Percentiles rank a stretch among this genome's conserved stretches.
phyloP scores from a whole-genome alignment of 2,113 vertebrate genomes.

The Gallinago undulata region DNA sequence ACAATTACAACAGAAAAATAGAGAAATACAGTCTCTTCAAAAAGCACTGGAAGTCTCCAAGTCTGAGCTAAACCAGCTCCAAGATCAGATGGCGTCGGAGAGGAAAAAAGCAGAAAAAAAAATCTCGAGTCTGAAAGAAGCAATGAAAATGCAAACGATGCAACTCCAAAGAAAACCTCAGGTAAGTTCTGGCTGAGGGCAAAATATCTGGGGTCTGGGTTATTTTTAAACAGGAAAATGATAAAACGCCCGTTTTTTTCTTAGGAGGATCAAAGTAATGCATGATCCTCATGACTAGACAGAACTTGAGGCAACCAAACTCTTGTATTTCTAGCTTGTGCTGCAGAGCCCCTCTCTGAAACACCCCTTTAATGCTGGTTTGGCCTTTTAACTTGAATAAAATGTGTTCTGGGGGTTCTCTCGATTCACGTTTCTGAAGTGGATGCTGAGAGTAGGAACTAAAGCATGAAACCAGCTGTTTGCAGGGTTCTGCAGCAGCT shows the following conservation, averaged over 20 bases:
- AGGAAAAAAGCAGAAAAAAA: conserved; percentile 72
- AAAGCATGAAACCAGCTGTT: conserved; percentile 33
- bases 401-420: background rate
- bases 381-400: background rate
- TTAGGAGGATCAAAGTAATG: background rate
- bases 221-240: background rate
- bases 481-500: conserved; percentile 53
- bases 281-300: background rate
- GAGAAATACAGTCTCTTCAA: conserved; percentile 66
- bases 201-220: background rate
- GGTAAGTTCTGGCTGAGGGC: conserved; percentile 37
- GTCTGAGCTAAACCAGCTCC: conserved; percentile 66
- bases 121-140: conserved; percentile 68
- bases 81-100: conserved; percentile 68
- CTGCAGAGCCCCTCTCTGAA: background rate
- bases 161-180: conserved; percentile 71
- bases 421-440: background rate
- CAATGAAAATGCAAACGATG: conserved; percentile 50
- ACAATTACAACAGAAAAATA: conserved; percentile 55
- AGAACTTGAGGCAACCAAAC: background rate
- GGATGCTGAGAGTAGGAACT: conserved; percentile 42
- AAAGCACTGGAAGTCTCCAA: conserved; percentile 65
- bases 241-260: background rate
- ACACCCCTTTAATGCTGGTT: background rate
- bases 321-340: background rate